A percentile compares a stretch with the other conserved stretches of the same genome.
phyloP scores from a whole-genome alignment of 30 jellyfish, hydroid and myxozoan species.

The Hydractinia echinata region DNA sequence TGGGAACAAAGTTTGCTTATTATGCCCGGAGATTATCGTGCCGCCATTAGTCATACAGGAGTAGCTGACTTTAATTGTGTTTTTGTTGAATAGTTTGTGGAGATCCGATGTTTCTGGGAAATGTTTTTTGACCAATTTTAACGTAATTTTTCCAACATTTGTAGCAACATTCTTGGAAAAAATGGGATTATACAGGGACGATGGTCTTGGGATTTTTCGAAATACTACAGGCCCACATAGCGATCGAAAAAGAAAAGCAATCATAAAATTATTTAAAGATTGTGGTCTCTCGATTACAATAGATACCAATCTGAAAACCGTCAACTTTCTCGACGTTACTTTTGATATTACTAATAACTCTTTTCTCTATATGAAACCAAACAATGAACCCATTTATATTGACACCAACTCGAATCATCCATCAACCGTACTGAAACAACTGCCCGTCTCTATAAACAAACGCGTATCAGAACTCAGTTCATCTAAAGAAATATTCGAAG shows the following conservation, averaged over 20 bases:
- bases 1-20: too few species aligned
- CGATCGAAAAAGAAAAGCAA: neutral
- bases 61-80: too few species aligned
- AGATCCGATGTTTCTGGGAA: too few species aligned
- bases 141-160: too few species aligned
- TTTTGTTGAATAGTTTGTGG: too few species aligned
- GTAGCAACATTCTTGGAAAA: too few species aligned
- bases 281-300: neutral
- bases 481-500: neutral
- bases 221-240: neutral
- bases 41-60: too few species aligned
- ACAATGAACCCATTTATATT: neutral
- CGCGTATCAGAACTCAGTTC: neutral
- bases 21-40: too few species aligned
- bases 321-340: neutral
- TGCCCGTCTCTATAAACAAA: slow-evolving; percentile 6
- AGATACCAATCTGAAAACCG: neutral
- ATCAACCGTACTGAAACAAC: neutral
- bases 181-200: slow-evolving; percentile 1
- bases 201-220: neutral
- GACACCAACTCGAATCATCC: slow-evolving; percentile 5
- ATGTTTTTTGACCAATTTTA: too few species aligned
- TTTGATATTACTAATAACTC: too few species aligned
- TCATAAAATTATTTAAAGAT: too few species aligned
- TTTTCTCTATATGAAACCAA: slow-evolving; percentile 6